A percentile compares a stretch with the other conserved stretches of the same genome.
Conservation (phyloP, 2,888 invertebrate genomes). For the Trachelus troglodyta region DNA sequence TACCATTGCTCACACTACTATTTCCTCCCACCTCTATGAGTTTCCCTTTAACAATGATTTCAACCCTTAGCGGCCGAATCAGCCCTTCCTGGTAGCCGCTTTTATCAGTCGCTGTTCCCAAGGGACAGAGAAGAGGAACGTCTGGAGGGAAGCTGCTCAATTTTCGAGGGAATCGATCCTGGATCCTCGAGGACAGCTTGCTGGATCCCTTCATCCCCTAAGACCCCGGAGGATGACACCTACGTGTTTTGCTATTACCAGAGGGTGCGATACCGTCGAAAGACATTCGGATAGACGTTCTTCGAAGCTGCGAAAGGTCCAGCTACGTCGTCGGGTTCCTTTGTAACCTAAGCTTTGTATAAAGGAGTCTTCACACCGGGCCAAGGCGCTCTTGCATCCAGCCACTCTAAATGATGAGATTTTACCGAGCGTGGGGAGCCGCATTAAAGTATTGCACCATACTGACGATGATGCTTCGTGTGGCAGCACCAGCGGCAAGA, state of each 20-base stretch:
- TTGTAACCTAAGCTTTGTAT: conserved; percentile 8
- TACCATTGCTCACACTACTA: not conserved
- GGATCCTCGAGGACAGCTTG: no score
- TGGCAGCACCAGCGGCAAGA: conserved; percentile 1
- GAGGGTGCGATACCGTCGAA: conserved; percentile 1
- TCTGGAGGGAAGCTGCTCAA: not conserved
- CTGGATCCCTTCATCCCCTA: not conserved
- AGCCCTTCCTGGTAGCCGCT: not conserved
- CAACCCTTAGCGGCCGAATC: not conserved
- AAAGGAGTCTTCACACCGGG: conserved; percentile 1
- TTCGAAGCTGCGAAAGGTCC: conserved; percentile 3
- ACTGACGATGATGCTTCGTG: not conserved
- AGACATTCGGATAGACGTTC: not conserved
- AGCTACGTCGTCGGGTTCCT: conserved; percentile 10
- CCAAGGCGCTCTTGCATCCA: conserved; percentile 14
- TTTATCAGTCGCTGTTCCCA: not conserved
- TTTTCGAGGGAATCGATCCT: no score
- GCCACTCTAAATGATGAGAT: conserved; percentile 64
- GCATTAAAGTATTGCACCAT: conserved; percentile 57
- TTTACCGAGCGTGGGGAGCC: conserved; percentile 41
- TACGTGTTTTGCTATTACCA: conserved; percentile 15
- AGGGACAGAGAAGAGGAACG: not conserved
- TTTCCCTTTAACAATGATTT: not conserved
- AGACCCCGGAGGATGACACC: not conserved
- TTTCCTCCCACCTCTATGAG: not conserved